Conservation (phyloP, 37 sponge, comb jelly and placozoan species). For the Halisarca cf. caerulea region DNA sequence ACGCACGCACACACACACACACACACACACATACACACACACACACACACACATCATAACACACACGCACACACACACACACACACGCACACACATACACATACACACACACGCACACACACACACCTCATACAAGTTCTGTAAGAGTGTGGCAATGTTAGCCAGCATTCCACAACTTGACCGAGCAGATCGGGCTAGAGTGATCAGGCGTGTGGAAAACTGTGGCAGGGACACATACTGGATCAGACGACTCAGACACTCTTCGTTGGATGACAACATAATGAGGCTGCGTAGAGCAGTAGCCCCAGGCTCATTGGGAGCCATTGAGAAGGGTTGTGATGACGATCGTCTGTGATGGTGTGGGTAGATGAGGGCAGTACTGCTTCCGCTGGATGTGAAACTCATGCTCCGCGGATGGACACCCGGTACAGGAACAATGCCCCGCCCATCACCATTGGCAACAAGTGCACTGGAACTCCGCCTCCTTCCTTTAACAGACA, state of each 20-base stretch:
- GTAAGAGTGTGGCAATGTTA: conserved; percentile 56
- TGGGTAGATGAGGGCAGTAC: background rate
- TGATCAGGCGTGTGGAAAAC: conserved; percentile 42
- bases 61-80: background rate
- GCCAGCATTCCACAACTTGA: conserved; percentile 35
- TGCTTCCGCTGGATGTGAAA: conserved; percentile 20
- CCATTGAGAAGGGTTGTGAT: conserved; percentile 18
- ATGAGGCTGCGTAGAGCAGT: conserved; percentile 49
- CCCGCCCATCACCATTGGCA: background rate
- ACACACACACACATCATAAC: background rate
- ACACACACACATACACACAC: background rate
- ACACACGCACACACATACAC: background rate
- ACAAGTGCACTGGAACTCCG: conserved; percentile 19
- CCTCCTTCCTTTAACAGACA: background rate
- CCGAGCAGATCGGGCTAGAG: conserved; percentile 26
- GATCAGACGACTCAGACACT: conserved; percentile 63
- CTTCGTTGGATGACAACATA: conserved; percentile 62
- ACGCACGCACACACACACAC: background rate
- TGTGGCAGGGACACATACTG: conserved; percentile 76
- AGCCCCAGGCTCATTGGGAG: conserved; percentile 40
- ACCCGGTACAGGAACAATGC: background rate
- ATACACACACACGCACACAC: conserved; percentile 20
- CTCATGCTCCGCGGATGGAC: conserved; percentile 1
- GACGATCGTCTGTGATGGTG: conserved; percentile 13
- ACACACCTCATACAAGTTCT: conserved; percentile 61